Percentiles rank a stretch among this genome's conserved stretches.
Evolutionary conservation across 2,797 vertebrate genomes (phyloP).

Genomic region (Eutrigla gurnardus): DNA sequence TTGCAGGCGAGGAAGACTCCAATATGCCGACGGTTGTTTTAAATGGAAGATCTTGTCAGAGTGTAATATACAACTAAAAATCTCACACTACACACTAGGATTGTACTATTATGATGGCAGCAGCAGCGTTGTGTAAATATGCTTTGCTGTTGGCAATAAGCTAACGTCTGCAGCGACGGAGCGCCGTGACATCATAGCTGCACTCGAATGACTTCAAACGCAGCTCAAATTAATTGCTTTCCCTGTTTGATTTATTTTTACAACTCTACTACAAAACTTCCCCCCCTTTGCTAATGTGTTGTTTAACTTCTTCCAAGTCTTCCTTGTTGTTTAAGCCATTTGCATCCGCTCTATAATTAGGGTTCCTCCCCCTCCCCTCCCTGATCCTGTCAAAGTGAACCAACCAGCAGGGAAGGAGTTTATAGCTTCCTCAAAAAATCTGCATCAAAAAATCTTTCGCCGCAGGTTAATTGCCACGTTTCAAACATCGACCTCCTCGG

Average conservation of each 20-base stretch:
- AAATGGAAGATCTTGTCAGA: slow-evolving; percentile 26
- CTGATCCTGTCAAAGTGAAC: slow-evolving; percentile 14
- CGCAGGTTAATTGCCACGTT: slow-evolving; percentile 75
- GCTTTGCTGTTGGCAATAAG: slow-evolving; percentile 34
- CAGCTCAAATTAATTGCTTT: slow-evolving; percentile 52
- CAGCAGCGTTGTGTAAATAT: slow-evolving; percentile 11
- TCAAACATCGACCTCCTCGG: slow-evolving; percentile 60
- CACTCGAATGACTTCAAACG: slow-evolving; percentile 11
- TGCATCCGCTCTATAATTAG: slow-evolving; percentile 43
- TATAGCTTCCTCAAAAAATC: slow-evolving; percentile 42
- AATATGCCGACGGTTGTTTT: slow-evolving; percentile 31
- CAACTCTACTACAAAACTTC: slow-evolving; percentile 16
- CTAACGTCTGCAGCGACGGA: slow-evolving; percentile 22
- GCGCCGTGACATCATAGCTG: slow-evolving; percentile 15
- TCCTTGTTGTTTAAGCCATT: slow-evolving; percentile 34
- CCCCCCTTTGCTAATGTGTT: slow-evolving; percentile 23
- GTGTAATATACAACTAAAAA: slow-evolving; percentile 20
- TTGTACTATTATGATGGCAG: slow-evolving; percentile 21
- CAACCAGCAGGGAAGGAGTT: slow-evolving; percentile 35
- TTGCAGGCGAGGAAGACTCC: neutral
- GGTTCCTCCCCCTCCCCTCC: neutral
- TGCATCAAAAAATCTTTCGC: slow-evolving; percentile 51
- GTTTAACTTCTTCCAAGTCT: slow-evolving; percentile 42
- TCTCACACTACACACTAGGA: slow-evolving; percentile 12
- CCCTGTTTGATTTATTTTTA: slow-evolving; percentile 38